Percentiles rank a stretch among this genome's conserved stretches.
phyloP scores from a whole-genome alignment of 2,113 vertebrate species.

The Laticauda colubrina region DNA sequence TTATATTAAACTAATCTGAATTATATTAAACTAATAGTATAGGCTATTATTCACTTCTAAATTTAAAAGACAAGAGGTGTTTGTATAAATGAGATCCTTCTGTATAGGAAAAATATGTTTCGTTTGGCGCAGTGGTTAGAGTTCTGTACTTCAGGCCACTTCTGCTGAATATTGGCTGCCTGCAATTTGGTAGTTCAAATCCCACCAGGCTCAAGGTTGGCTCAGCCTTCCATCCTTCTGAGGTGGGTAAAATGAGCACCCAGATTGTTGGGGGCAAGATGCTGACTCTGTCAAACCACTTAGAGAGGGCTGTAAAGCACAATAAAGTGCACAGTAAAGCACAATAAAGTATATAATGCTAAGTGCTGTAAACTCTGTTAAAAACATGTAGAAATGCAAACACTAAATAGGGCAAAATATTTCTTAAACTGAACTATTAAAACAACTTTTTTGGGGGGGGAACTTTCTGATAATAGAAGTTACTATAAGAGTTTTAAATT shows the following conservation, averaged over 20 bases:
- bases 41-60: neutral
- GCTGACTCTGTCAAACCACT: too few relatives aligned
- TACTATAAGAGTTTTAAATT: neutral
- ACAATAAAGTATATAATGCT: too few relatives aligned
- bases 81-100: neutral
- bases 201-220: too few relatives aligned
- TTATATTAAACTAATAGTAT: neutral
- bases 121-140: too few relatives aligned
- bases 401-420: neutral
- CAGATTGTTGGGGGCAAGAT: too few relatives aligned
- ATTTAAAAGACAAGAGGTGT: neutral
- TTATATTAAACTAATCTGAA: neutral
- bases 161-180: too few relatives aligned
- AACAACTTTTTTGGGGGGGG: neutral
- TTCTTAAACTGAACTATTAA: neutral
- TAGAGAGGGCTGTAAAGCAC: too few relatives aligned
- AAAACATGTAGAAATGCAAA: neutral
- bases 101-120: neutral
- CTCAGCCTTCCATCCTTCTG: too few relatives aligned
- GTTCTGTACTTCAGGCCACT: too few relatives aligned
- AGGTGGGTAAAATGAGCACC: too few relatives aligned
- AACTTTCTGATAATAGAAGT: neutral
- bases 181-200: too few relatives aligned
- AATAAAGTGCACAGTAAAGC: too few relatives aligned
- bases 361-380: neutral